Evolutionary conservation across 2,888 invertebrate species (phyloP).

Genomic region (Andrena trimmerana): DNA sequence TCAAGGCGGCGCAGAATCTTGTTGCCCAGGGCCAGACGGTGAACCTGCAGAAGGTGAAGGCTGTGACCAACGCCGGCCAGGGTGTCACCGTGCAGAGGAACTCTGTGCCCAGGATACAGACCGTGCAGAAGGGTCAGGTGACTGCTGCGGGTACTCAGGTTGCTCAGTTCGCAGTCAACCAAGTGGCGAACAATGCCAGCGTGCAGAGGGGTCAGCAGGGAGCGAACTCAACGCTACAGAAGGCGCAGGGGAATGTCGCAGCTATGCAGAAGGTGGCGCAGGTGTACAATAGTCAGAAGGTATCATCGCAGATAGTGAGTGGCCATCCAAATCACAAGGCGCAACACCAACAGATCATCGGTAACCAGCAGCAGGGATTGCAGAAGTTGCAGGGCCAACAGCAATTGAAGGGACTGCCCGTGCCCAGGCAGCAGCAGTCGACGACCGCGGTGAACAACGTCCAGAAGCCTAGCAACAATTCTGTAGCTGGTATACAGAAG

Average conservation of each 20-base stretch:
- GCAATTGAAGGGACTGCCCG: slow-evolving; percentile 71
- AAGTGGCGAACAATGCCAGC: slow-evolving; percentile 73
- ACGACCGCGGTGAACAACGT: slow-evolving; percentile 70
- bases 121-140: slow-evolving; percentile 73
- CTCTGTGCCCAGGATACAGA: slow-evolving; percentile 73
- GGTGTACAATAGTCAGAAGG: slow-evolving; percentile 77
- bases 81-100: slow-evolving; percentile 70
- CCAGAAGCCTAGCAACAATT: slow-evolving; percentile 69
- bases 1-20: slow-evolving; percentile 71
- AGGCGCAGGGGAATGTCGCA: slow-evolving; percentile 58
- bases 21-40: slow-evolving; percentile 70
- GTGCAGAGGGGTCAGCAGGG: slow-evolving; percentile 73
- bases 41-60: slow-evolving; percentile 77
- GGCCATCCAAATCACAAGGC: slow-evolving; percentile 72
- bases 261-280: slow-evolving; percentile 62
- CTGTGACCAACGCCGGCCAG: slow-evolving; percentile 67
- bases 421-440: slow-evolving; percentile 72
- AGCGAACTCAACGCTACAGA: slow-evolving; percentile 58
- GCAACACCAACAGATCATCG: slow-evolving; percentile 63
- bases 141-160: slow-evolving; percentile 55
- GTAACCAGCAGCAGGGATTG: slow-evolving; percentile 57
- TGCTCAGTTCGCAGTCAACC: slow-evolving; percentile 73
- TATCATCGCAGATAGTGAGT: slow-evolving; percentile 62
- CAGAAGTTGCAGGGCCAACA: slow-evolving; percentile 69
- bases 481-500: slow-evolving; percentile 72